A percentile compares a stretch with the other conserved stretches of the same genome.
phyloP scores from a whole-genome alignment of 2,888 invertebrate genomes.

The Eremobia ochroleuca region DNA sequence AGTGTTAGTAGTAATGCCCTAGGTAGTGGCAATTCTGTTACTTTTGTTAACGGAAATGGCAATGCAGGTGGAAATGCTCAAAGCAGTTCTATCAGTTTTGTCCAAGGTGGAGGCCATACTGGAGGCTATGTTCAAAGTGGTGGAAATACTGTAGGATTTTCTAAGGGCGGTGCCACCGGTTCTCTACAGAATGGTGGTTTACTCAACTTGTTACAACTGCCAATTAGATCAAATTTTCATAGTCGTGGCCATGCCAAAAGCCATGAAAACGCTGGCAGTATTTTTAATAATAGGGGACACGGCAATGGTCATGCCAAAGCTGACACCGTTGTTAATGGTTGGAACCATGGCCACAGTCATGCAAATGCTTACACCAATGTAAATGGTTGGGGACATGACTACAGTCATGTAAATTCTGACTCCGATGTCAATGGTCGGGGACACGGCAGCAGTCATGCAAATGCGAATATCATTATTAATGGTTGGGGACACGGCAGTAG shows the following conservation, averaged over 20 bases:
- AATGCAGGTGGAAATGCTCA: background rate
- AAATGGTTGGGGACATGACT: background rate
- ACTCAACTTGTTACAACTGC: background rate
- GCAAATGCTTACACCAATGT: background rate
- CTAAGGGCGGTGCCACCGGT: background rate
- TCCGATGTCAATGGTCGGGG: too few species aligned
- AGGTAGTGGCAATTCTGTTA: constrained; percentile 4
- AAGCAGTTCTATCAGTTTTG: constrained; percentile 20
- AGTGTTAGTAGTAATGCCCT: constrained; percentile 10
- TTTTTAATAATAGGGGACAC: too few species aligned
- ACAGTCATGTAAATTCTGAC: background rate
- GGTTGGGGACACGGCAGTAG: too few species aligned
- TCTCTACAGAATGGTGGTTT: constrained; percentile 2
- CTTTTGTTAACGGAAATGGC: background rate
- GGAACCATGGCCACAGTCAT: background rate
- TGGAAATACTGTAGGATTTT: background rate
- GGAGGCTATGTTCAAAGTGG: background rate
- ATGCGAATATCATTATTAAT: too few species aligned
- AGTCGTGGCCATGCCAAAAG: background rate
- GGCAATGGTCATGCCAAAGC: background rate
- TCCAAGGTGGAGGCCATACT: background rate
- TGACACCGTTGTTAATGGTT: background rate
- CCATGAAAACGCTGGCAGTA: background rate
- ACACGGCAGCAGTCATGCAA: background rate
- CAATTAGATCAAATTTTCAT: background rate